A percentile compares a stretch with the other conserved stretches of the same genome.
Conservation (phyloP, 2,797 vertebrate genomes). For the Anguilla marmorata region DNA sequence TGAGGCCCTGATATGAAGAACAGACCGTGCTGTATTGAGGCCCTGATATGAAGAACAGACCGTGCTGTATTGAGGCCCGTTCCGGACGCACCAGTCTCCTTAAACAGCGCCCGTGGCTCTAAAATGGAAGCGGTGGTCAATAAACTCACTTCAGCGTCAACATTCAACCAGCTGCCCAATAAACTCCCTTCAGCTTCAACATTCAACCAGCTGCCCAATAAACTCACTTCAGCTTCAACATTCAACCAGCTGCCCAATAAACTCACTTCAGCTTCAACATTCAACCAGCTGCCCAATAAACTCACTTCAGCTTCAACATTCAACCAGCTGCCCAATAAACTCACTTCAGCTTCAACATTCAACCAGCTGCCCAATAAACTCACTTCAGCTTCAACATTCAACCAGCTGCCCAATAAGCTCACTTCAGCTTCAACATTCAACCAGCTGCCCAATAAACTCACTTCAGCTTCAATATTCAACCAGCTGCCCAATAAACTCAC, state of each 20-base stretch:
- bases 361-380: neutral
- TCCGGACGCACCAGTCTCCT: neutral
- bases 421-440: neutral
- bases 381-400: neutral
- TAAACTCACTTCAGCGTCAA: neutral
- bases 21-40: too few species aligned
- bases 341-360: neutral
- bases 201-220: neutral
- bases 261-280: neutral
- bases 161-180: too few species aligned
- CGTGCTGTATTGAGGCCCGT: too few species aligned
- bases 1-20: too few species aligned
- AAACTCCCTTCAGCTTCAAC: neutral
- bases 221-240: neutral
- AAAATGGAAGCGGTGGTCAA: conserved; percentile 34
- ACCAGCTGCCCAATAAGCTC: neutral
- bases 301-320: neutral
- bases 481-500: neutral
- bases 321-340: neutral
- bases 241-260: neutral
- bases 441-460: too few species aligned
- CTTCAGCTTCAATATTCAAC: too few species aligned
- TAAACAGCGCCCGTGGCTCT: conserved; percentile 15
- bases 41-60: too few species aligned
- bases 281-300: neutral